Base-by-base conservation (phyloP, 1,140 invertebrate species). In the Augochlora pura region DNA sequence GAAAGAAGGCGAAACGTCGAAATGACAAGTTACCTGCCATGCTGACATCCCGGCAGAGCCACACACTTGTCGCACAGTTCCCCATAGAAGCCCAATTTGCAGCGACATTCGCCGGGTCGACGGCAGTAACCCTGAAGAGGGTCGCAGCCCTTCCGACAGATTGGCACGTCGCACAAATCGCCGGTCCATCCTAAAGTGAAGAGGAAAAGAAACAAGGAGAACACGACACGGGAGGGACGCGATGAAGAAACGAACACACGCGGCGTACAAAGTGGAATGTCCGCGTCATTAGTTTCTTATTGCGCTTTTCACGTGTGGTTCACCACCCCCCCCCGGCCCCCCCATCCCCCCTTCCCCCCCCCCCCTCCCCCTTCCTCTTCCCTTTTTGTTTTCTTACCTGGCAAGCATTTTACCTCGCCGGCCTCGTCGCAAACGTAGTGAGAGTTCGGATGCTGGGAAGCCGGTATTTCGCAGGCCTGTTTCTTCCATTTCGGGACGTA, bases 71-170 rank as follows among this genome's bases (percentile, higher is more conserved):
- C 96, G 90, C 97, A 98, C 14, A 95, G 91, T 80, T 97, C 96
- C 0, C 97, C 97, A 80, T 96, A 97, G 92, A 96, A 98, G 5
- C 97, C 96, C 23, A 97, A 93, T 91, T 97, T 97, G 90, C 96
- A 97, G 14, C 96, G 94, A 87, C 97, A 97, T 90, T 97, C 96
- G 0, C 95, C 96, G 0, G 98, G 98, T 38, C 96, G 93, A 81
- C 97, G 96, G 92, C 98, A 99, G 89, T 97, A 98, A n/a, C 98
- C 98, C 94, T 98, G 97, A 81, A 98, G 94, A 16, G 96, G 95
- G 93, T 98, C 97, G 89, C 98, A 99, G 57, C 97, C 97, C 81
- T 97, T 96, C 73, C 96, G 94, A 92, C 98, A 99, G 86, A 97
- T 96, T 3, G 97, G 97, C 81, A 97, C 97, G 90, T 98, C 97